Percentiles rank a stretch among this genome's conserved stretches.
Evolutionary conservation across 2,797 vertebrate species (phyloP).

Genomic region (Myripristis murdjan): DNA sequence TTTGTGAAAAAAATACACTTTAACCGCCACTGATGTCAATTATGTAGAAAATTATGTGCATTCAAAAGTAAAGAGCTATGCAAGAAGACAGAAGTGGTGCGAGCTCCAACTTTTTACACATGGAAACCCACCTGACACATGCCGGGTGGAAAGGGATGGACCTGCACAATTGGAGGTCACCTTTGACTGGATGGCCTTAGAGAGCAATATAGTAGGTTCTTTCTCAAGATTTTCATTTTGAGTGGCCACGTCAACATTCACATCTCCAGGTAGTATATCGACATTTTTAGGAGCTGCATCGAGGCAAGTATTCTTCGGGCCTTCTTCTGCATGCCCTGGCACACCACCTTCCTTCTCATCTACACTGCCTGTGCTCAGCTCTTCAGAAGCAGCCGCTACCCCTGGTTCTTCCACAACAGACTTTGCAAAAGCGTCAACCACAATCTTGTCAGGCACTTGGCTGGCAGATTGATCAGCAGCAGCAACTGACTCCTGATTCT

Average conservation of each 20-base stretch:
- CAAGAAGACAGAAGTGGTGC: background rate
- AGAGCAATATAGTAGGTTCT: conserved; percentile 58
- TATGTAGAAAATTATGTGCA: no score
- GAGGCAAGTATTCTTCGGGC: background rate
- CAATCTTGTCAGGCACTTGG: conserved; percentile 36
- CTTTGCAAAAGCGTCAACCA: conserved; percentile 2
- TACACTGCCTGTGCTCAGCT: conserved; percentile 13
- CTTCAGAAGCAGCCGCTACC: conserved; percentile 37
- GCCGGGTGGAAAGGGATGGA: conserved; percentile 68
- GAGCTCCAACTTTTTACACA: conserved; percentile 16
- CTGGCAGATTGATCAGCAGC: conserved; percentile 26
- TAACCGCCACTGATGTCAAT: no score
- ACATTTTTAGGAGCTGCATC: conserved; percentile 27
- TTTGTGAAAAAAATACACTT: no score
- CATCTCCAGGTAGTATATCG: conserved; percentile 16
- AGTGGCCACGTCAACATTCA: conserved; percentile 19
- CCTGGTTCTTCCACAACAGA: conserved; percentile 13
- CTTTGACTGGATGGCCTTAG: conserved; percentile 77
- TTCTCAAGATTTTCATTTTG: conserved; percentile 65
- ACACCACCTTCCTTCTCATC: conserved; percentile 29
- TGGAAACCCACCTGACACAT: conserved; percentile 84
- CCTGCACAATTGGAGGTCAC: conserved; percentile 62
- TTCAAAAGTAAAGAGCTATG: no score
- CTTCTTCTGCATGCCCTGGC: conserved; percentile 16
- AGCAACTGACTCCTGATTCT: conserved; percentile 23